Evolutionary conservation across 2,797 vertebrate genomes (phyloP).

Genomic region (Epinephelus malabaricus): DNA sequence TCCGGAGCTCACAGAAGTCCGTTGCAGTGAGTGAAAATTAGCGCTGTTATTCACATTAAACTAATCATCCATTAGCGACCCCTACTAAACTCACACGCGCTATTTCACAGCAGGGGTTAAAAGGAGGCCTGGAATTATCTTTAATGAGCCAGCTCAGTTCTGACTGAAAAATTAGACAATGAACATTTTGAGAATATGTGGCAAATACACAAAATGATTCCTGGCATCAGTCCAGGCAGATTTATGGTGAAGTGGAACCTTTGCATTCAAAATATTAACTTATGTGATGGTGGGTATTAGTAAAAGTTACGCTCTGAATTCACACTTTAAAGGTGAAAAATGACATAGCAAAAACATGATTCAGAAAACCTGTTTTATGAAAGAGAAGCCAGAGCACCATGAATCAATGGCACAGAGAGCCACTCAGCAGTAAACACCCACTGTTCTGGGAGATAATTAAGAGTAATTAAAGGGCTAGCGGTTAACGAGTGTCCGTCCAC

Average conservation of each 20-base stretch:
- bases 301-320: neutral
- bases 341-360: neutral
- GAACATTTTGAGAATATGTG: conserved; percentile 8
- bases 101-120: conserved; percentile 43
- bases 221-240: neutral
- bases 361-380: conserved; percentile 34
- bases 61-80: conserved; percentile 62
- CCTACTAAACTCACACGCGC: conserved; percentile 35
- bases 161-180: conserved; percentile 41
- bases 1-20: conserved; percentile 25
- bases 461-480: conserved; percentile 84
- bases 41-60: conserved; percentile 64
- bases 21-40: conserved; percentile 45
- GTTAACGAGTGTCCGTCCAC: conserved; percentile 84
- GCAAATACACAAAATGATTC: conserved; percentile 24
- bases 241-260: neutral
- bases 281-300: neutral
- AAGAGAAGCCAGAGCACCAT: conserved; percentile 34
- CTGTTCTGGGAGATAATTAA: conserved; percentile 85
- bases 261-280: neutral
- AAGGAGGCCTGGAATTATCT: conserved; percentile 52
- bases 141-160: conserved; percentile 52
- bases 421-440: conserved; percentile 77
- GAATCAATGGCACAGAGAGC: conserved; percentile 63
- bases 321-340: neutral